Base-by-base conservation (phyloP, 2,888 invertebrate species). In the Nemotelus nigrinus region DNA sequence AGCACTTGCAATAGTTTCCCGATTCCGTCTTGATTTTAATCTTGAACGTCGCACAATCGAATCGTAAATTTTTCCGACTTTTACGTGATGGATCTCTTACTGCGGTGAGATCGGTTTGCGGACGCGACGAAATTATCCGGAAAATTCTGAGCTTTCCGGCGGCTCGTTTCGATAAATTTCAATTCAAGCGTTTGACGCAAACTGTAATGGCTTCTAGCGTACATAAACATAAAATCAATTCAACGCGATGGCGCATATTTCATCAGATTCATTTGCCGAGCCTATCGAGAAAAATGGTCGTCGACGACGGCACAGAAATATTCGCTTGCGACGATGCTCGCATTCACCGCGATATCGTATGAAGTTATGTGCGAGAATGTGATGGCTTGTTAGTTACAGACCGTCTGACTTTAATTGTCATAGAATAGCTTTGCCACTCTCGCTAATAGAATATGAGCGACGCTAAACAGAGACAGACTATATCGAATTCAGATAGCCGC, bases 201-300 rank as follows among this genome's bases (percentile, higher is more conserved):
- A 77, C 70, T 77, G 76, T 78, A 76, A 78, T 72, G 78, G 77
- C 80, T 78, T 78, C 63, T 67, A 74, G 75, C 77, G 58, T 65
- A 70, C 72, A 79, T 78, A 79, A 58, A 74, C 60, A 71, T 77
- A 58, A 57, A 63, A 57, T 79, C 63, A 79, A 68, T 78, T 67
- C 79, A 79, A 78, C 79, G 77, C 79, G 79, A 79, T 79, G 78
- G 68, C 70, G 79, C 79, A 79, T 79, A 79, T 78, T 78, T 79
- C 78, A 79, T 79, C 47, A 77, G 79, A 79, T 79, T 79, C 77
- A 58, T 67, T 25, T 57, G 64, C 65, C 65, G 64, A 64, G 48
- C 55, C 64, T 53, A 65, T 25, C 65, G 65, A 53, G 64, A 65
- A 44, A 76, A 76, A 76, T 76, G 76, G 76, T 64, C 65, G 64